Base-by-base conservation (phyloP, 2,797 vertebrate species). In the Argentina silus region DNA sequence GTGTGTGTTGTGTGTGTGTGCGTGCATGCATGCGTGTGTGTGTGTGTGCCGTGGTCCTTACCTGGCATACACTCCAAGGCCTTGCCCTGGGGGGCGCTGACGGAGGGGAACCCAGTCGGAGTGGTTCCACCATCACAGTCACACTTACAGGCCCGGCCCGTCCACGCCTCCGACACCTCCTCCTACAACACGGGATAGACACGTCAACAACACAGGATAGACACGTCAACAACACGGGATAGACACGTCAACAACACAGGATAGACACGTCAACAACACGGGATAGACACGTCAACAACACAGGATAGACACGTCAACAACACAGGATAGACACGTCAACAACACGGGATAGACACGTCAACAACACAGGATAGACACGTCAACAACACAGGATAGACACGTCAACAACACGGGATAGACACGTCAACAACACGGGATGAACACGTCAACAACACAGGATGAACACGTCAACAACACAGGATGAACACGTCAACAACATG, bases 1-100 rank as follows among this genome's bases (percentile, higher is more conserved):
- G 27, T 36, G 27, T 36, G 27, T 36, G 27, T n/a, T 36, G 27
- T 36, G 27, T 36, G 27, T 36, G 27, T 4, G 4, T 36, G 27
- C 4, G 27, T 36, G 27, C 4, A 4, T 36, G 27, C 27, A 36
- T 36, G 27, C 4, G 27, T 36, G 27, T 36, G 27, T 36, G 27
- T 36, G 27, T 36, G 21, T 27, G 15, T 10, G n/a, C 15, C 15
- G 21, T 60, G 55, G 10, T n/a, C 57, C 2, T 90, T 87, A 96
- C 97, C 96, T 78, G 96, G 96, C 93, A 97, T 97, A 82, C 97
- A 98, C 73, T 95, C 93, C 65, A 95, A 78, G 79, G 87, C 90
- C 47, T 60, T 80, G 70, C 89, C 85, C 76, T 74, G 74, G 15
- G 81, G 59, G 1, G 81, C 66, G 44, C 53, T 60, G 76, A 77